These are phyloP conservation scores for Cerceris rybyensis DNA, from an alignment of 2,888 invertebrate species.

Conservation along the genomic window DNA sequence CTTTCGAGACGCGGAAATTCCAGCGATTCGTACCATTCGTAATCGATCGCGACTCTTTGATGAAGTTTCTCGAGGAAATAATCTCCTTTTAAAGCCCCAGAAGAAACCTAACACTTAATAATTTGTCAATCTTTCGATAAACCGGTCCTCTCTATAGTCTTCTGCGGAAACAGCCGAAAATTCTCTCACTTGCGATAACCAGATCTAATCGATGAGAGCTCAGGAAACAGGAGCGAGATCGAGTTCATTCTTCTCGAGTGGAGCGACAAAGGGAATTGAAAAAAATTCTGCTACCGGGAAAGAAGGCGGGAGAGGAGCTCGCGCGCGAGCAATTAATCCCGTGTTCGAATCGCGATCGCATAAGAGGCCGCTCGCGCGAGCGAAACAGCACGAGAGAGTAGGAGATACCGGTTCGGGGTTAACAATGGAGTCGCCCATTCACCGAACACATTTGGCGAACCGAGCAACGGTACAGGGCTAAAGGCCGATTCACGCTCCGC, in stretches of 20 bases:
- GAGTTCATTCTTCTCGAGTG: background rate
- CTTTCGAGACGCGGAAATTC: too few species aligned
- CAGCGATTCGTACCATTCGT: too few species aligned
- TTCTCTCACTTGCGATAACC: background rate
- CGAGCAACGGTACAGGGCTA: slow-evolving; percentile 51
- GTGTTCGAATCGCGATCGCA: slow-evolving; percentile 6
- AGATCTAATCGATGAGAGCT: too few species aligned
- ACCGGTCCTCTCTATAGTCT: too few species aligned
- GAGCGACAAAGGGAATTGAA: background rate
- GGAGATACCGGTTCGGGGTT: slow-evolving; percentile 45
- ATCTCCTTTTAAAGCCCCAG: background rate
- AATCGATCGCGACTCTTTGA: too few species aligned
- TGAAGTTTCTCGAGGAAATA: too few species aligned
- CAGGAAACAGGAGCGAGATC: too few species aligned
- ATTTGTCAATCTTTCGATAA: too few species aligned
- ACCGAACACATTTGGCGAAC: slow-evolving; percentile 38
- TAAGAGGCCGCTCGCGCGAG: slow-evolving; percentile 6
- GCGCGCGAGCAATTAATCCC: slow-evolving; percentile 27
- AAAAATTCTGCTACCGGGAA: background rate
- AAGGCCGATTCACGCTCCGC: slow-evolving; percentile 28
- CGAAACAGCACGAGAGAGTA: background rate
- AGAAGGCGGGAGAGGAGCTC: background rate
- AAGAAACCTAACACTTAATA: too few species aligned
- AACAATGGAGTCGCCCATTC: slow-evolving; percentile 59
- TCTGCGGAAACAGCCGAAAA: background rate